Percentiles rank a stretch among this genome's conserved stretches.
These are phyloP conservation scores for Genyomyrus donnyi DNA, from an alignment of 2,113 vertebrate species.

Conservation along the genomic window DNA sequence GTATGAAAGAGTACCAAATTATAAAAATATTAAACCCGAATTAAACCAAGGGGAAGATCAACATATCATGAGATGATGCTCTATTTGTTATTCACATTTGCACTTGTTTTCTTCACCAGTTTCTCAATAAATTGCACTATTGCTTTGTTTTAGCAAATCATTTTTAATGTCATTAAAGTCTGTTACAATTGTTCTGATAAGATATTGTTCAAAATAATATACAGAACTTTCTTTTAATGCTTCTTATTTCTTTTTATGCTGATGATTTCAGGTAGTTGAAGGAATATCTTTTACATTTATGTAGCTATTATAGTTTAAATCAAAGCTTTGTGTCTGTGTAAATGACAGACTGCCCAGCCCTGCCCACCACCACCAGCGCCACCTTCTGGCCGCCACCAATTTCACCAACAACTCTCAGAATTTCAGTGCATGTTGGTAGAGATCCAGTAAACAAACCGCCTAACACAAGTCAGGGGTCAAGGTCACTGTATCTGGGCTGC, in stretches of 20 bases:
- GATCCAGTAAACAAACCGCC: not conserved
- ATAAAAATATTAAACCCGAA: not conserved
- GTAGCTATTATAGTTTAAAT: not conserved
- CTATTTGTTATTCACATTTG: not conserved
- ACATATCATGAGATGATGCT: not conserved
- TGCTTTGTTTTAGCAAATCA: not conserved
- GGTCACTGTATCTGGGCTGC: slow-evolving; percentile 45
- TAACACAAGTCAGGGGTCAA: not conserved
- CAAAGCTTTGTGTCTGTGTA: not conserved
- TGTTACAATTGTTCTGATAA: not conserved
- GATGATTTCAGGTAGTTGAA: not conserved
- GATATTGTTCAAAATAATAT: not conserved
- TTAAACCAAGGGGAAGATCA: not conserved
- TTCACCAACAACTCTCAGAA: not conserved
- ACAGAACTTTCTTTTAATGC: not conserved
- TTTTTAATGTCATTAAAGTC: not conserved
- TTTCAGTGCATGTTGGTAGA: not conserved
- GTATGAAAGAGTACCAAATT: too few species aligned
- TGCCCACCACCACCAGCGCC: not conserved
- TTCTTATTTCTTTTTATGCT: not conserved
- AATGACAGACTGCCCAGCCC: not conserved
- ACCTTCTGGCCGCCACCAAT: not conserved
- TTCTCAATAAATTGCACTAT: not conserved
- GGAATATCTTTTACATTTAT: not conserved
- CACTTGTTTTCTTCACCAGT: not conserved